Evolutionary conservation across 92 coral and sea anemone species (phyloP).

Genomic region (Pocillopora meandrina): DNA sequence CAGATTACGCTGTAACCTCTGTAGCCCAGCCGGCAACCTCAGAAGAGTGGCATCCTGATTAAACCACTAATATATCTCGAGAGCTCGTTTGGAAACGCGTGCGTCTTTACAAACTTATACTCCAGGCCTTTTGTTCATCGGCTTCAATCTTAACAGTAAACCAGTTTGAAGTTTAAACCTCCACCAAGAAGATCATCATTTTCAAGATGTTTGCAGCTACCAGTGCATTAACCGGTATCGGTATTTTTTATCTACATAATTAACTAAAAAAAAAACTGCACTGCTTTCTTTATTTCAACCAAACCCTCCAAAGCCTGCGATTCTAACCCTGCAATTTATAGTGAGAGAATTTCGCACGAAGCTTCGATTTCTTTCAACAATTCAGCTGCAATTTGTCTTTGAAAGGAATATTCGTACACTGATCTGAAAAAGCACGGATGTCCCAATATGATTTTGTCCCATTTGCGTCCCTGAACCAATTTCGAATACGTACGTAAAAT

Average conservation of each 20-base stretch:
- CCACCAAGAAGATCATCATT: not conserved
- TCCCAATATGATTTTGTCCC: not conserved
- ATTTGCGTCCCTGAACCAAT: not conserved
- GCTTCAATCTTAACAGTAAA: not conserved
- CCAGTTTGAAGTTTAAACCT: not conserved
- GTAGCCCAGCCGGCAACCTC: slow-evolving; percentile 5
- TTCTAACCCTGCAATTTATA: not conserved
- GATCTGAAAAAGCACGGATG: not conserved
- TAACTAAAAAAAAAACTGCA: not conserved
- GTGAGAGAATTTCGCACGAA: slow-evolving; percentile 13
- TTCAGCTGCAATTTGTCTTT: slow-evolving; percentile 10
- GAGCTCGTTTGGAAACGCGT: slow-evolving; percentile 42
- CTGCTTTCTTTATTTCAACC: not conserved
- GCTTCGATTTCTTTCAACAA: not conserved
- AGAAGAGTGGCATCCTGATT: slow-evolving; percentile 19
- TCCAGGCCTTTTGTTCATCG: not conserved
- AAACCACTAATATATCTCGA: slow-evolving; percentile 21
- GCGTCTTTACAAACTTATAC: slow-evolving; percentile 7
- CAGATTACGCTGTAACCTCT: slow-evolving; percentile 3
- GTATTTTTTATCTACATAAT: slow-evolving; percentile 8
- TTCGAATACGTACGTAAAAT: not conserved
- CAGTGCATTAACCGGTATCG: slow-evolving; percentile 46
- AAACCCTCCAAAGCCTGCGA: not conserved
- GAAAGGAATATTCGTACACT: slow-evolving; percentile 5
- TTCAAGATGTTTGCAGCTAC: slow-evolving; percentile 44